These are phyloP conservation scores for Amitus sp. DNA, from an alignment of 2,888 invertebrate genomes.

Conservation along the genomic window DNA sequence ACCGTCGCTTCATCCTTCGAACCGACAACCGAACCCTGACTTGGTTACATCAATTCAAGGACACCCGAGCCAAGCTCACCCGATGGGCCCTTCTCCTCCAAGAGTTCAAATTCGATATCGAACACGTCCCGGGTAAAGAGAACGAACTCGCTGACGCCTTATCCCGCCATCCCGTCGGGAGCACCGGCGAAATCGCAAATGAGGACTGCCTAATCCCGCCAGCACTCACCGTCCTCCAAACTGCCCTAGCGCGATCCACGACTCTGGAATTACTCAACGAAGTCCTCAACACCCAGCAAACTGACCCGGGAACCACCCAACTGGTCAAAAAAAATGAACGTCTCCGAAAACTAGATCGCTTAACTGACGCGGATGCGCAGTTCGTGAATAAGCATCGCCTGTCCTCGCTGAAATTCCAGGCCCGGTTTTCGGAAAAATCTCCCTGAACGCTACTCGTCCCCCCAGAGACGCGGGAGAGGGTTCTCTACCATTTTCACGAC, in stretches of 20 bases:
- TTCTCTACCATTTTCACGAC: constrained; percentile 29
- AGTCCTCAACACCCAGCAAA: not conserved
- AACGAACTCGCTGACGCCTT: not conserved
- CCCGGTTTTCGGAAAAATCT: no score
- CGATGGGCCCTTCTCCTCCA: constrained; percentile 15
- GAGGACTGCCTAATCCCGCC: not conserved
- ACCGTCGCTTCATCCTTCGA: constrained; percentile 3
- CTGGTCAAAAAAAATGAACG: no score
- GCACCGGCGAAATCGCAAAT: not conserved
- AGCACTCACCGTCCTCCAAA: no score
- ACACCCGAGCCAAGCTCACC: not conserved
- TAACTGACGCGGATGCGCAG: no score
- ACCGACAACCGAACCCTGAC: constrained; percentile 10
- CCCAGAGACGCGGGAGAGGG: no score
- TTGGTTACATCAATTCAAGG: constrained; percentile 7
- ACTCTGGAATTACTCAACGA: not conserved
- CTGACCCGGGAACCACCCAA: not conserved
- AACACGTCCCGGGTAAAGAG: constrained; percentile 2
- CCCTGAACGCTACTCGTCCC: no score
- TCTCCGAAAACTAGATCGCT: no score
- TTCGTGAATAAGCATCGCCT: no score
- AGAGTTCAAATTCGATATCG: constrained; percentile 15
- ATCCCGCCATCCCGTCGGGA: no score
- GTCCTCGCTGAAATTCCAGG: no score
- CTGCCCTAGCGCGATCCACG: no score